Percentiles rank a stretch among this genome's conserved stretches.
Evolutionary conservation across 2,888 invertebrate species (phyloP).

Genomic region (Altica lythri): DNA sequence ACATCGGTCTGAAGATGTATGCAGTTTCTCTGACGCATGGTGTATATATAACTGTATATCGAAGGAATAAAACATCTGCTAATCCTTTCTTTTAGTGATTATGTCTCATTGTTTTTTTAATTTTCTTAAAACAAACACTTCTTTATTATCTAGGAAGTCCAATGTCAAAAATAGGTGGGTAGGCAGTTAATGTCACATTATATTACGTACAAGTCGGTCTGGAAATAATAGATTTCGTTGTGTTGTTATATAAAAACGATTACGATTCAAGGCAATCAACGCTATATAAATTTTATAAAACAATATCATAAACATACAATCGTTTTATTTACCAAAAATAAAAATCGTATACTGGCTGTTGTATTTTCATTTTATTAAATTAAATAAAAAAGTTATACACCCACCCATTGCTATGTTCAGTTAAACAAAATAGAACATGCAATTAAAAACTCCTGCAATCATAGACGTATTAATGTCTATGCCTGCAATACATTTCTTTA

Average conservation of each 20-base stretch:
- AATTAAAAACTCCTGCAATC: no score
- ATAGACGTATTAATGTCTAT: no score
- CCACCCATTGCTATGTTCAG: no score
- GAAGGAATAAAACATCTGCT: no score
- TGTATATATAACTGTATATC: no score
- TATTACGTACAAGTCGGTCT: constrained; percentile 3
- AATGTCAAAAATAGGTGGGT: constrained; percentile 4
- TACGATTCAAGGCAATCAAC: constrained; percentile 21
- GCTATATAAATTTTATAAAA: constrained; percentile 21
- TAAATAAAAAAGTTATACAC: no score
- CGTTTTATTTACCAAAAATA: no score
- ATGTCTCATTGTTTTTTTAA: not conserved
- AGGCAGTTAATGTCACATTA: constrained; percentile 4
- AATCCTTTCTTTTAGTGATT: not conserved
- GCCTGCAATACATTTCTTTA: no score
- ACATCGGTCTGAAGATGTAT: no score
- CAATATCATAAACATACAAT: no score
- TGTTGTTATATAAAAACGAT: constrained; percentile 13
- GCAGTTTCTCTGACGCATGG: no score
- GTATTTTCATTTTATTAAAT: not conserved
- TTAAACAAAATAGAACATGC: no score
- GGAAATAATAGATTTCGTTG: not conserved
- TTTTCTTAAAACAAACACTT: not conserved
- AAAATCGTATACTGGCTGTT: not conserved
- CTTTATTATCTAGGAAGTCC: constrained; percentile 2